These are phyloP conservation scores for Ditula angustiorana DNA, from an alignment of 2,888 invertebrate species.

Conservation along the genomic window DNA sequence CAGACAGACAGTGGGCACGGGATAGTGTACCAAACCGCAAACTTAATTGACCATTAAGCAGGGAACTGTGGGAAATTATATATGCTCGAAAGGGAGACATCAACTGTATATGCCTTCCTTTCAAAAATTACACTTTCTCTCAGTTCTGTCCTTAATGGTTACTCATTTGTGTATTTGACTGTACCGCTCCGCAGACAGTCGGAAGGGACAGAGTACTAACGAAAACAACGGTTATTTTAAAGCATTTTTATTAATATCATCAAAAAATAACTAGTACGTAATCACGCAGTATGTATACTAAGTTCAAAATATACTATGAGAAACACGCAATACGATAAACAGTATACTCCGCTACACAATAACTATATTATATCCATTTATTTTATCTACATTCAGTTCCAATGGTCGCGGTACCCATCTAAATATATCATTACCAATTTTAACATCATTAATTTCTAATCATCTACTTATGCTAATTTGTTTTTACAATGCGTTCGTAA, in stretches of 20 bases:
- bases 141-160: too few relatives aligned
- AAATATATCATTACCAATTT: conserved; percentile 71
- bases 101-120: too few relatives aligned
- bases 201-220: conserved; percentile 7
- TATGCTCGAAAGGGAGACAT: too few relatives aligned
- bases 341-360: conserved; percentile 58
- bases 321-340: conserved; percentile 69
- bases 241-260: conserved; percentile 82
- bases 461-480: conserved; percentile 74
- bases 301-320: conserved; percentile 77
- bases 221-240: conserved; percentile 61
- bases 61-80: too few relatives aligned
- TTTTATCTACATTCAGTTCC: conserved; percentile 69
- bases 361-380: conserved; percentile 48
- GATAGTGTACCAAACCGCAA: too few relatives aligned
- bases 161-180: too few relatives aligned
- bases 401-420: conserved; percentile 60
- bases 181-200: too few relatives aligned
- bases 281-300: conserved; percentile 75
- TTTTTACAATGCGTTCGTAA: conserved; percentile 57
- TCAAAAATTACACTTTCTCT: too few relatives aligned
- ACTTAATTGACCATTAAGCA: too few relatives aligned
- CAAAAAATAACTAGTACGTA: conserved; percentile 82
- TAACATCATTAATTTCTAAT: conserved; percentile 64
- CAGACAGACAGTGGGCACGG: too few relatives aligned